Evolutionary conservation across 2,797 vertebrate species (phyloP).

Genomic region (Leptatherina wallacei): DNA sequence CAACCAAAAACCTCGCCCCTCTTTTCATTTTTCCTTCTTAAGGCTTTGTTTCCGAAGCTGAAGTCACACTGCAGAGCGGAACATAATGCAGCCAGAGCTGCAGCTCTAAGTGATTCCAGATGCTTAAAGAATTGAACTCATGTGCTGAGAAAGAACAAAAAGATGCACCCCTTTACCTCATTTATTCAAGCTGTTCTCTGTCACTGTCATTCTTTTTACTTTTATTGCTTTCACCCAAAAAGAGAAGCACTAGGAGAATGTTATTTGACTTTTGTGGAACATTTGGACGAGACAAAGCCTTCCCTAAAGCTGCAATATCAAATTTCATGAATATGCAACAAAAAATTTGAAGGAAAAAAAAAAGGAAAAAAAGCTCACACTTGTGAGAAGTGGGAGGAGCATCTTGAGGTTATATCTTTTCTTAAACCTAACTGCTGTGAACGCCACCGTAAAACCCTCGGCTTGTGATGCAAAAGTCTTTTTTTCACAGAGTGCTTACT

Average conservation of each 20-base stretch:
- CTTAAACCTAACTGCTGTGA: slow-evolving; percentile 37
- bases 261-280: slow-evolving; percentile 19
- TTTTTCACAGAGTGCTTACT: slow-evolving; percentile 7
- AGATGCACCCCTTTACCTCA: slow-evolving; percentile 45
- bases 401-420: slow-evolving; percentile 33
- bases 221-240: neutral
- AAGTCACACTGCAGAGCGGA: slow-evolving; percentile 60
- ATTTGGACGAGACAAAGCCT: slow-evolving; percentile 9
- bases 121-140: slow-evolving; percentile 66
- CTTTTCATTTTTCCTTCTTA: slow-evolving; percentile 48
- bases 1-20: slow-evolving; percentile 17
- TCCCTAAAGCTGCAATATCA: slow-evolving; percentile 41
- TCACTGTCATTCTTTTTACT: slow-evolving; percentile 13
- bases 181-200: slow-evolving; percentile 29
- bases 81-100: slow-evolving; percentile 51
- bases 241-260: neutral
- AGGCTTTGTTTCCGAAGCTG: slow-evolving; percentile 61
- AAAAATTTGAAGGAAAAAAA: slow-evolving; percentile 29
- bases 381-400: slow-evolving; percentile 48
- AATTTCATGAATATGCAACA: slow-evolving; percentile 57
- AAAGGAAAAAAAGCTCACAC: slow-evolving; percentile 27
- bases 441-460: slow-evolving; percentile 37
- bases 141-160: slow-evolving; percentile 61
- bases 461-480: slow-evolving; percentile 14
- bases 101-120: slow-evolving; percentile 76